Evolutionary conservation across 1,140 invertebrate genomes (phyloP).

Genomic region (Melitaea cinxia): DNA sequence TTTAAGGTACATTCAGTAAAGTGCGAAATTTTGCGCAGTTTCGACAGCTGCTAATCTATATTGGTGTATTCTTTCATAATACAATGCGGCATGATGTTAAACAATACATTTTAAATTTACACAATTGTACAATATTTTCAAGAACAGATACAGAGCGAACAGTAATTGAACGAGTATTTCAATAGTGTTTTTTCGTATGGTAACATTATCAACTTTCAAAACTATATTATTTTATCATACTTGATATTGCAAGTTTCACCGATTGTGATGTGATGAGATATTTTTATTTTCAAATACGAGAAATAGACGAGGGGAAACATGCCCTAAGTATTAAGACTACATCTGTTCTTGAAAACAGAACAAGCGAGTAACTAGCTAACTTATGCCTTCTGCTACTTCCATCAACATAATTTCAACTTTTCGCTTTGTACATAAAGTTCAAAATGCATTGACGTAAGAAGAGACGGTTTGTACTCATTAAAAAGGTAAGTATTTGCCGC

Average conservation of each 20-base stretch:
- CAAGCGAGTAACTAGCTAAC: constrained; percentile 32
- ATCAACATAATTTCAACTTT: constrained; percentile 16
- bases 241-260: neutral
- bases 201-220: neutral
- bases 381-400: constrained; percentile 31
- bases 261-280: too few species aligned
- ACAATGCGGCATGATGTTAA: constrained; percentile 30
- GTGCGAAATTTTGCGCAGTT: constrained; percentile 35
- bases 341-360: constrained; percentile 26
- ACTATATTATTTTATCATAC: neutral
- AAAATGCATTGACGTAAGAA: constrained; percentile 21
- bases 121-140: constrained; percentile 18
- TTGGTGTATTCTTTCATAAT: constrained; percentile 30
- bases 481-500: constrained; percentile 35
- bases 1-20: constrained; percentile 4
- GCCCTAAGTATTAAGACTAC: neutral
- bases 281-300: too few species aligned
- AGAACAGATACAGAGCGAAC: neutral
- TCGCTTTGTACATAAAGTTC: constrained; percentile 15
- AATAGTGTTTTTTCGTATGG: neutral
- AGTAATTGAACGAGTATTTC: neutral
- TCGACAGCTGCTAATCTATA: constrained; percentile 39
- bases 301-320: too few species aligned
- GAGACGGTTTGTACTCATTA: constrained; percentile 38
- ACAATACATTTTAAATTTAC: constrained; percentile 22